Evolutionary conservation across 2,797 vertebrate genomes (phyloP), one percentile per base, ranked within the genome.

Genomic region (Propithecus deckenii): DNA sequence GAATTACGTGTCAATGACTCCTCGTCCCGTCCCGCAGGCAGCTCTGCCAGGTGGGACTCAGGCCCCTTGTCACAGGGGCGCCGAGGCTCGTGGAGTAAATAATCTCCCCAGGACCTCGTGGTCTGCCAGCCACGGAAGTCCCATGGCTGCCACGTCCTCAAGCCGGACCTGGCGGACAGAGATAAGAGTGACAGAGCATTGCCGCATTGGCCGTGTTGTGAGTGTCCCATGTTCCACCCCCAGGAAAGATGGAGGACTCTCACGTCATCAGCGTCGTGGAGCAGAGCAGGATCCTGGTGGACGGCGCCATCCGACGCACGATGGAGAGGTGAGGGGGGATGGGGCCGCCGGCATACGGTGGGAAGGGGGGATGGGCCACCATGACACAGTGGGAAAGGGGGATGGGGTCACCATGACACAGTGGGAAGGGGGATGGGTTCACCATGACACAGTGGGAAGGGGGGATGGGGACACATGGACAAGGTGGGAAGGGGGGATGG

Each of bases 291-390:
- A 85, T 90, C 84, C 95, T 98, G 89, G 97, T 98, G 28, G 98
- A 98, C 30, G 91, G 94, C 7, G 97, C 98, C 86, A 43, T 97
- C 12, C 50, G 46, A 22, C 78, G 95, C 75, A 97, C 97, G 17
- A 86, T 94, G 86, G 96, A 98, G 83, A 98, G 99, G 99, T 99
- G 99, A 28, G 59, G 59, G 2, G 28, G 13, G 30, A 2, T 6
- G 14, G 61, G 5, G 28, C 2, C 5, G 7, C 59, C 28, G 5
- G 14, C 13, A 63, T 14, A 13, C 18, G 4, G 52, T 20, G 18
- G 52, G 52, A 52, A 9, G 50, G 15, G 50, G 46, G 46, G 46
- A 48, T 50, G 48, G 48, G 48, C 14, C 13, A 14, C 48, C 48
- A 8, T 50, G 14, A 50, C 48, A 15, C 46, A 4, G 48, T 50